Evolutionary conservation across 2,888 invertebrate species (phyloP).

Genomic region (Hypena proboscidalis): DNA sequence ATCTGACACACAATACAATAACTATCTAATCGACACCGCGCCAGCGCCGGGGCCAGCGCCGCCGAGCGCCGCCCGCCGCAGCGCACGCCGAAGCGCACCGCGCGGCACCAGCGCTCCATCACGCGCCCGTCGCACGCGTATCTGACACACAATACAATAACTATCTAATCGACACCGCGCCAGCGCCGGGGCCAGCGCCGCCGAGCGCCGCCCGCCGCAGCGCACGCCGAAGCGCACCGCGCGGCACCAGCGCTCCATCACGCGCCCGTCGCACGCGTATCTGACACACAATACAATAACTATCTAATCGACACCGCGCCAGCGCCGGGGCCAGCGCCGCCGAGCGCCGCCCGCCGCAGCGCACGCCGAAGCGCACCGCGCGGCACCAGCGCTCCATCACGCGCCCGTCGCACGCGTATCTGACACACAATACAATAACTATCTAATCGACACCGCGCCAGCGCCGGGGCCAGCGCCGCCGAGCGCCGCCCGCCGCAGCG

Average conservation of each 20-base stretch:
- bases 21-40: no score
- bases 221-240: constrained; percentile 95
- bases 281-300: constrained; percentile 37
- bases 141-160: constrained; percentile 38
- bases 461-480: constrained; percentile 88
- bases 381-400: constrained; percentile 97
- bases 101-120: constrained; percentile 96
- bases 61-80: constrained; percentile 92
- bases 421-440: constrained; percentile 23
- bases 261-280: constrained; percentile 88
- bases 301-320: no score
- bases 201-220: constrained; percentile 92
- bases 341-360: constrained; percentile 93
- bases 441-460: no score
- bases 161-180: no score
- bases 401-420: constrained; percentile 87
- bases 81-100: constrained; percentile 95
- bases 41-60: constrained; percentile 89
- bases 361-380: constrained; percentile 94
- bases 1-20: constrained; percentile 44
- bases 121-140: constrained; percentile 89
- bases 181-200: constrained; percentile 89
- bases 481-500: constrained; percentile 93
- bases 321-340: constrained; percentile 90
- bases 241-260: constrained; percentile 97